Percentiles rank a stretch among this genome's conserved stretches.
phyloP scores from a whole-genome alignment of 2,888 invertebrate genomes.

The Microctonus hyperodae region DNA sequence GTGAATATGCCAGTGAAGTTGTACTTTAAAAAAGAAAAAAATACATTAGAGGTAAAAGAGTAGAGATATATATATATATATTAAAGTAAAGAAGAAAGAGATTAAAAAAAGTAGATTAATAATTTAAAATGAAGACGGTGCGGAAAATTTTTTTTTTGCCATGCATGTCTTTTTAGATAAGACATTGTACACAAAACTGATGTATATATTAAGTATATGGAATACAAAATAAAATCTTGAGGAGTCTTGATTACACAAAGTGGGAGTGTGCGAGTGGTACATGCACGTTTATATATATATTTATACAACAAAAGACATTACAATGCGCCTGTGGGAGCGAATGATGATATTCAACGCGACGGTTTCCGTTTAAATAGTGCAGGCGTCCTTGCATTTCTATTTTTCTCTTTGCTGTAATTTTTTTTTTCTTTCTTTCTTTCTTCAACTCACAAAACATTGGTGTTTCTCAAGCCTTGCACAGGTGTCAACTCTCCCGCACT shows the following conservation, averaged over 20 bases:
- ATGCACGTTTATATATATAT: neutral
- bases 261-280: conserved; percentile 1
- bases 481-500: conserved; percentile 50
- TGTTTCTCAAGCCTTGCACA: conserved; percentile 36
- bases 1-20: neutral
- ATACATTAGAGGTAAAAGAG: neutral
- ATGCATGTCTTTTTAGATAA: neutral
- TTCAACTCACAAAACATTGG: conserved; percentile 19
- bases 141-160: too few relatives aligned
- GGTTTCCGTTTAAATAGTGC: conserved; percentile 59
- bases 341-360: conserved; percentile 47
- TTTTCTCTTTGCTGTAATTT: conserved; percentile 42
- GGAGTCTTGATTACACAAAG: conserved; percentile 8
- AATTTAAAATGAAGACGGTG: neutral
- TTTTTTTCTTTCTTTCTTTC: conserved; percentile 27
- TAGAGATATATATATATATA: neutral
- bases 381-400: conserved; percentile 47
- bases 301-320: conserved; percentile 7
- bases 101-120: neutral
- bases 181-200: neutral
- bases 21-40: neutral
- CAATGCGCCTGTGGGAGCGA: conserved; percentile 28
- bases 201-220: too few relatives aligned
- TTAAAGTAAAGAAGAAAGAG: neutral
- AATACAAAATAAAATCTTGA: conserved; percentile 1